Conservation (phyloP, 2,888 invertebrate species). For the Lithophane leautieri region DNA sequence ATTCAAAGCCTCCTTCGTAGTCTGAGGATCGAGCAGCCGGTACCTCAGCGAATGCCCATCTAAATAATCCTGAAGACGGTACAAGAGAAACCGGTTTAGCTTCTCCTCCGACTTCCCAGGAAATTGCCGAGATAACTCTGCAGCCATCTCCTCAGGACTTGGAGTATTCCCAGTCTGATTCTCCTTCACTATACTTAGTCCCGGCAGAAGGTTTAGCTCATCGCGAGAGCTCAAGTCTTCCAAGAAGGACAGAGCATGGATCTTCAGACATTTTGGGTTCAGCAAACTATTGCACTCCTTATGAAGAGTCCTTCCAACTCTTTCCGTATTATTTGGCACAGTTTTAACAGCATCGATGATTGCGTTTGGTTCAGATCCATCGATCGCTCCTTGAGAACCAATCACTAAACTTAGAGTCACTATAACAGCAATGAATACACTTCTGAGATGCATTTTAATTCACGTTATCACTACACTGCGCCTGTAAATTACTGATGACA, state of each 20-base stretch:
- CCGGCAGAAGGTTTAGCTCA: constrained; percentile 93
- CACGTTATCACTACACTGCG: constrained; percentile 72
- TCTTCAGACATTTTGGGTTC: constrained; percentile 94
- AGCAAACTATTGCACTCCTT: constrained; percentile 84
- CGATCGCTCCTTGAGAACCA: constrained; percentile 75
- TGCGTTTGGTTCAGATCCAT: constrained; percentile 76
- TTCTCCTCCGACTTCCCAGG: constrained; percentile 94
- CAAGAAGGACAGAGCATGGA: constrained; percentile 94
- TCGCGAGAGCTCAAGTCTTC: constrained; percentile 93
- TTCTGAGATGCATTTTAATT: constrained; percentile 78
- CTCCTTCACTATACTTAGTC: constrained; percentile 94
- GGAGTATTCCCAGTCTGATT: constrained; percentile 82
- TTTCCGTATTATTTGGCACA: constrained; percentile 70
- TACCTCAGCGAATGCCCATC: constrained; percentile 94
- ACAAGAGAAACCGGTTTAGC: constrained; percentile 93
- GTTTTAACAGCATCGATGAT: constrained; percentile 70
- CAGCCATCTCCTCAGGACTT: constrained; percentile 91
- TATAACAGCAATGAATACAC: constrained; percentile 71
- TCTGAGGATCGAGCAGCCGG: constrained; percentile 92
- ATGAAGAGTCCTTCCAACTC: constrained; percentile 82
- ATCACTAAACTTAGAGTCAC: constrained; percentile 75
- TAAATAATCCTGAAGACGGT: constrained; percentile 92
- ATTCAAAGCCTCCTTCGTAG: constrained; percentile 90
- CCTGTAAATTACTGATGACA: constrained; percentile 64
- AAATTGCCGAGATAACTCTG: constrained; percentile 93